Base-by-base conservation (phyloP, 2,797 vertebrate species). In the Molothrus ater region DNA sequence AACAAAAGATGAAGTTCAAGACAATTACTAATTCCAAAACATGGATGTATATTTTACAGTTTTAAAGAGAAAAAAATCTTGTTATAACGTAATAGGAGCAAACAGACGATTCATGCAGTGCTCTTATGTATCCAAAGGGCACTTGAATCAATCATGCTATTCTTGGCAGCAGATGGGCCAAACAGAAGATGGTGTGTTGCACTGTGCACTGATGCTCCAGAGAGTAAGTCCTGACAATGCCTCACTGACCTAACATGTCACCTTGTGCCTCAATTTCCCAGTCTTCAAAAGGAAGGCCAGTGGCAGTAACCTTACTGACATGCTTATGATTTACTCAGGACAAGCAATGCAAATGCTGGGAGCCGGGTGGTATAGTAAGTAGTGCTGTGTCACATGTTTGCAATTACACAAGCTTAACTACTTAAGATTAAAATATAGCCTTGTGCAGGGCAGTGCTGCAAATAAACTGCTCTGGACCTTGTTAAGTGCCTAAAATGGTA, bases 21-120 rank as follows among this genome's bases (percentile, higher is more conserved):
- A 47, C 21, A 24, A 31, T 1, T 8, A 42, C 6, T 16, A 9
- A 32, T 50, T 89, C 15, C 36, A 86, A 57, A 73, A n/a, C 11
- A 65, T 0, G 2, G 9, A 42, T 1, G 0, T 11, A 26, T 32
- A 78, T 48, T 80, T 84, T 69, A 43, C 2, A 51, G 13, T 3
- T 75, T 56, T 78, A 40, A 60, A 78, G 21, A 45, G 48, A 53
- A 53, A 60, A 54, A 34, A 11, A 4, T 6, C 1, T 63, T 68
- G 36, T 69, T 9, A 2, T n/a, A 78, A 60, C 3, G 3, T 50
- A 53, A 36, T 5, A 81, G 42, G 34, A 81, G 71, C 22, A 72
- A 82, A 50, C 4, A 61, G 53, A 57, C 13, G 43, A 42, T 75
- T 79, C 29, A 51, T 14, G 15, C 31, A 59, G 25, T 16, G 31